Percentiles rank a stretch among this genome's conserved stretches.
Evolutionary conservation across 2,888 invertebrate genomes (phyloP).

Genomic region (Morinoia aosen): DNA sequence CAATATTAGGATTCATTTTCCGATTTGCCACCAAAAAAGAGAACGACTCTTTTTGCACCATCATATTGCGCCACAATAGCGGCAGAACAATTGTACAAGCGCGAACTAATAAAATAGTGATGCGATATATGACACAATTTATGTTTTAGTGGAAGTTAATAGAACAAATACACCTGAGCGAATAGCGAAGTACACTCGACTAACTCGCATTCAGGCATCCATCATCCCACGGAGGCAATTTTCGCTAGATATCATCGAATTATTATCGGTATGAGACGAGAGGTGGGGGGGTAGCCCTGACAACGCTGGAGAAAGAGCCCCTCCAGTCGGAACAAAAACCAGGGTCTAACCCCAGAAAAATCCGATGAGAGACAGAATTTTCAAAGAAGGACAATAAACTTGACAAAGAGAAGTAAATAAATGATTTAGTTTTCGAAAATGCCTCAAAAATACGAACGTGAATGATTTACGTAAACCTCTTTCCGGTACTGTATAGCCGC

Average conservation of each 20-base stretch:
- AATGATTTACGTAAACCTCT: background rate
- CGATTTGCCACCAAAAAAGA: too few species aligned
- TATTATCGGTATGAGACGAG: background rate
- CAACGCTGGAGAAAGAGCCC: background rate
- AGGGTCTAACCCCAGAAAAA: background rate
- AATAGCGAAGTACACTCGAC: background rate
- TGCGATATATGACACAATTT: background rate
- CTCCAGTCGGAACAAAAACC: background rate
- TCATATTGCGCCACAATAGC: background rate
- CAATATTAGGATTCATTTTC: too few species aligned
- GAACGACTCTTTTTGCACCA: background rate
- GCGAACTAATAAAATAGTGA: background rate
- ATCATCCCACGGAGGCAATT: background rate
- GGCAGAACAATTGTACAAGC: background rate
- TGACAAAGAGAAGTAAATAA: background rate
- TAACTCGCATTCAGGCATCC: background rate
- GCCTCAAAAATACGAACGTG: background rate
- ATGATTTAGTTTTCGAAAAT: background rate
- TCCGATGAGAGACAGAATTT: background rate
- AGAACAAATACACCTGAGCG: background rate
- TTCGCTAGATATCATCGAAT: slow-evolving; percentile 12
- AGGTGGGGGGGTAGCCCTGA: background rate
- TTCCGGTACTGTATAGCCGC: background rate
- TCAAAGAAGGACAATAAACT: background rate
- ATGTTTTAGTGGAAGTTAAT: background rate